phyloP scores from a whole-genome alignment of 2,888 invertebrate species.

The Ectemnius continuus region DNA sequence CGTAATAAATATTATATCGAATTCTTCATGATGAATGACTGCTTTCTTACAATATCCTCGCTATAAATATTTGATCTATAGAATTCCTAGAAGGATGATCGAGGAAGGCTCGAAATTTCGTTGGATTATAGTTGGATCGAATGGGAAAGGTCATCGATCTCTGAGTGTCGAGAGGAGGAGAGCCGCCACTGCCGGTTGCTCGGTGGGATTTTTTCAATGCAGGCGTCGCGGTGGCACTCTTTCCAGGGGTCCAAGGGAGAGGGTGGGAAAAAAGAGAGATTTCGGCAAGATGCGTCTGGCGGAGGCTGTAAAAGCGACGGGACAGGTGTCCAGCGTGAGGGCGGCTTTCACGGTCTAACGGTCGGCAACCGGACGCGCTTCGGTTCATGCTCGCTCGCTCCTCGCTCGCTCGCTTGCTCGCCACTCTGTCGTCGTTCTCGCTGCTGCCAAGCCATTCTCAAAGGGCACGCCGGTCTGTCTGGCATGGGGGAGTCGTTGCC shows the following conservation, averaged over 20 bases:
- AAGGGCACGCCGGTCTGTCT: conserved; percentile 21
- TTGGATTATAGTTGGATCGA: too few relatives aligned
- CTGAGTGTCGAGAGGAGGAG: too few relatives aligned
- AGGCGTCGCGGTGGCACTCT: too few relatives aligned
- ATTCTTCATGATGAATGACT: not conserved
- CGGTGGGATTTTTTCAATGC: too few relatives aligned
- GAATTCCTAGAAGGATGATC: too few relatives aligned
- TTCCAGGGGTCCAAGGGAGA: conserved; percentile 14
- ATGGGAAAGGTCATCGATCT: too few relatives aligned
- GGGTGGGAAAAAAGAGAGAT: conserved; percentile 30
- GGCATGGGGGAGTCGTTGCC: too few relatives aligned
- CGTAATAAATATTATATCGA: too few relatives aligned
- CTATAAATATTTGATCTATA: not conserved
- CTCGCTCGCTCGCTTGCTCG: conserved; percentile 34
- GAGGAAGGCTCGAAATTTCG: too few relatives aligned
- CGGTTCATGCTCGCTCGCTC: conserved; percentile 35
- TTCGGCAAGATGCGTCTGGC: conserved; percentile 41
- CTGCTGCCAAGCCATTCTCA: conserved; percentile 46
- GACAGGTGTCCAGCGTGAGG: conserved; percentile 65
- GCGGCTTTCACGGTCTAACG: conserved; percentile 65
- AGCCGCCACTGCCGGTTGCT: too few relatives aligned
- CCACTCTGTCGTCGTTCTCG: not conserved
- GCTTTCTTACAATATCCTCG: not conserved
- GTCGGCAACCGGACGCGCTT: conserved; percentile 54
- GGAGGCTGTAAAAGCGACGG: conserved; percentile 54